phyloP scores from a whole-genome alignment of 2,797 vertebrate species.

The Chelidonichthys spinosus region DNA sequence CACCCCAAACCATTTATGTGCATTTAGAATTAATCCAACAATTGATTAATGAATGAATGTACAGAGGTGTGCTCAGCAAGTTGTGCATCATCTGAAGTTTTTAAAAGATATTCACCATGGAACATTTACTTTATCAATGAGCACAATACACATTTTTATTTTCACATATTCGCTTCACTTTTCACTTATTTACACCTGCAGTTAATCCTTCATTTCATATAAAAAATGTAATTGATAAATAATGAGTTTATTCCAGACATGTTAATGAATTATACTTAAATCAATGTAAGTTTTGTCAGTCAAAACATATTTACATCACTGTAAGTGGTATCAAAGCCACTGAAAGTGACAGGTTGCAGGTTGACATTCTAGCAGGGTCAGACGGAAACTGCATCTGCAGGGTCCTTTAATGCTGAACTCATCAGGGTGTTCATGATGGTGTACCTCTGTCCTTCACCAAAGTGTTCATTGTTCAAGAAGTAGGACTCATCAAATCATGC shows the following conservation, averaged over 20 bases:
- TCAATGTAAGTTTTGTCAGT: not conserved
- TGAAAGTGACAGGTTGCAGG: not conserved
- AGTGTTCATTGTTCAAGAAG: not conserved
- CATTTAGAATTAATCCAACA: not conserved
- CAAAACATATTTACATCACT: not conserved
- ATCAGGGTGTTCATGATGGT: not conserved
- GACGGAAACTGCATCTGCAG: not conserved
- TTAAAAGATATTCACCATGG: not conserved
- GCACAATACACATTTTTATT: not conserved
- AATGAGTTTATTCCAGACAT: not conserved
- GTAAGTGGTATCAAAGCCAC: not conserved
- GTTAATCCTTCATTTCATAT: not conserved
- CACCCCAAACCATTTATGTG: not conserved
- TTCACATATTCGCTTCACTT: not conserved
- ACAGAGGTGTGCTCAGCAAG: too few species aligned
- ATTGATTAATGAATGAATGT: not conserved
- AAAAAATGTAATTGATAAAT: not conserved
- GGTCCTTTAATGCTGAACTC: conserved; percentile 11
- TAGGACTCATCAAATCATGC: not conserved
- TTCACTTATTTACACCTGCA: not conserved
- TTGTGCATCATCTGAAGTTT: not conserved
- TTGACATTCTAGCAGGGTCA: not conserved
- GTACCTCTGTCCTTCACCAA: not conserved
- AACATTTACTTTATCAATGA: not conserved
- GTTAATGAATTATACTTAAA: not conserved